phyloP scores from a whole-genome alignment of 2,797 vertebrate species.

The Pangasius krempfi region DNA sequence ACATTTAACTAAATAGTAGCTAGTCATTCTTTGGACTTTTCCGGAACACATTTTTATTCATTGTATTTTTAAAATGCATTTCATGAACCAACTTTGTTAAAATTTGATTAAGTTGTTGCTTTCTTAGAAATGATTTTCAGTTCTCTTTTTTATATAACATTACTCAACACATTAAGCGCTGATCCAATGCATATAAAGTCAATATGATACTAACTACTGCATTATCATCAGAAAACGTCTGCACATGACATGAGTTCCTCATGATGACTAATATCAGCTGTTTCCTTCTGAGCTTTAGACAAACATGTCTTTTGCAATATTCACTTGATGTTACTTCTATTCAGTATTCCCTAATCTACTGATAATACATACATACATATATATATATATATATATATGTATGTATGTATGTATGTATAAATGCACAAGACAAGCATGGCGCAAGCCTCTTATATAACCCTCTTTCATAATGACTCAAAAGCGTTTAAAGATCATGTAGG shows the following conservation, averaged over 20 bases:
- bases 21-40: background rate
- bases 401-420: background rate
- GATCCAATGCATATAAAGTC: background rate
- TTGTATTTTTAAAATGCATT: background rate
- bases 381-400: too few species aligned
- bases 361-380: constrained; percentile 10
- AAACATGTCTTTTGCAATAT: background rate
- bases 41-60: background rate
- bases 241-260: constrained; percentile 9
- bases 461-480: constrained; percentile 5
- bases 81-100: background rate
- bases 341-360: constrained; percentile 5
- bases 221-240: constrained; percentile 20
- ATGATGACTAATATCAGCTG: constrained; percentile 1
- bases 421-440: constrained; percentile 11
- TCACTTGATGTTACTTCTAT: background rate
- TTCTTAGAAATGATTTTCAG: background rate
- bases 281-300: background rate
- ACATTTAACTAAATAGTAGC: background rate
- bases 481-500: constrained; percentile 4
- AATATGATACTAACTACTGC: constrained; percentile 3
- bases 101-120: background rate
- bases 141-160: background rate
- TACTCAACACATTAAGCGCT: background rate
- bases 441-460: background rate